Evolutionary conservation across 2,797 vertebrate genomes (phyloP).

Genomic region (Coluber constrictor): DNA sequence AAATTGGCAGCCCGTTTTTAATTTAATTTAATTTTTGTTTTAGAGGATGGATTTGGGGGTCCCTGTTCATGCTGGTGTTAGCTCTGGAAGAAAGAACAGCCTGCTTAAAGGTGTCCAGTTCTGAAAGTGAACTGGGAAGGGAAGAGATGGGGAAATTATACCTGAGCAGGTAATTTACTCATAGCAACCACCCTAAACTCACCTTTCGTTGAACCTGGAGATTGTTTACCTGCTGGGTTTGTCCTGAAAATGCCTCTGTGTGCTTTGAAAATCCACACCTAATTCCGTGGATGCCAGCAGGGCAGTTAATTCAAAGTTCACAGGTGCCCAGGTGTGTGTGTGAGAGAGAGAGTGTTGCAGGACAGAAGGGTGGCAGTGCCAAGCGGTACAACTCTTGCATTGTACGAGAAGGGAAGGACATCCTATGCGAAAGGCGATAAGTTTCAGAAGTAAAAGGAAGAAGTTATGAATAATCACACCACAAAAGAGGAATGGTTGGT

Average conservation of each 20-base stretch:
- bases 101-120: background rate
- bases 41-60: background rate
- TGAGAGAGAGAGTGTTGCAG: background rate
- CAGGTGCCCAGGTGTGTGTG: background rate
- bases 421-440: background rate
- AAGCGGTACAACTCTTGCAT: too few species aligned
- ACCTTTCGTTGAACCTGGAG: background rate
- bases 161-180: background rate
- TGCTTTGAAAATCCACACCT: background rate
- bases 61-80: background rate
- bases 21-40: background rate
- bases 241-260: background rate
- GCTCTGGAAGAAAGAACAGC: background rate
- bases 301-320: constrained; percentile 5
- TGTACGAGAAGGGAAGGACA: background rate
- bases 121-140: background rate
- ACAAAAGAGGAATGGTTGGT: background rate
- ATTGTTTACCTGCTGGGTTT: background rate
- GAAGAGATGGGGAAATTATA: background rate
- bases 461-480: background rate
- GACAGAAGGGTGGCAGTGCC: background rate
- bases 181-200: background rate
- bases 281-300: background rate
- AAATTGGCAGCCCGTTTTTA: background rate
- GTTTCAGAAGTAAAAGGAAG: background rate